Evolutionary conservation across 2,888 invertebrate species (phyloP), one percentile per base, ranked within the genome.

Genomic region (Scaeva pyrastri): DNA sequence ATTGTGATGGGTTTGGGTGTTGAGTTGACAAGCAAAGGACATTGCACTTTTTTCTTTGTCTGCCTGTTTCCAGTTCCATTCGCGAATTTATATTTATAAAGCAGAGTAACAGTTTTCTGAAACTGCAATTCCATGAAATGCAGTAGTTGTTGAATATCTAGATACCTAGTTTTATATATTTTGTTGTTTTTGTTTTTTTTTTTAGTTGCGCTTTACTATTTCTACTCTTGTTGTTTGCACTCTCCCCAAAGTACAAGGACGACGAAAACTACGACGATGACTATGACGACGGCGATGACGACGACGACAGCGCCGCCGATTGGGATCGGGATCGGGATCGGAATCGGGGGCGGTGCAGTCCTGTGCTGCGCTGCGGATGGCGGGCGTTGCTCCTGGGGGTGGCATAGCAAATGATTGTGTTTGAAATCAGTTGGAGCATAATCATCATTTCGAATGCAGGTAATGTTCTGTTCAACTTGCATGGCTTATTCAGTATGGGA

Each of bases 401-500:
- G 85, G 85, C 56, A 70, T 68, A 72, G 60, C 72, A 85, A 74
- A 82, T 82, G 86, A 82, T 86, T 86, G 77, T 86, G 77, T 78
- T 86, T 73, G 82, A 82, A 86, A 81, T 86, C 82, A 86, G 77
- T 86, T 86, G 77, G 77, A 86, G 82, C 77, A 86, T 82, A 86
- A 86, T 86, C 86, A 86, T 86, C 85, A 86, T 86, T 82, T 86
- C 77, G 86, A 82, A 86, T 86, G 86, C 86, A 81, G 85, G 86
- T 86, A 86, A 86, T 86, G 86, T 86, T 81, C 86, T 82, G 82
- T 86, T 86, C 86, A 86, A 86, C 86, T 86, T 86, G 86, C 82
- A 86, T 86, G 70, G 82, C 77, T 78, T 78, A 86, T 82, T 82
- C 82, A 86, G 86, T 64, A 74, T n/a, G n/a, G 52, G 19, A 56